Percentiles rank a stretch among this genome's conserved stretches.
These are phyloP conservation scores for Salmo trutta DNA, from an alignment of 2,797 vertebrate genomes.

Conservation along the genomic window DNA sequence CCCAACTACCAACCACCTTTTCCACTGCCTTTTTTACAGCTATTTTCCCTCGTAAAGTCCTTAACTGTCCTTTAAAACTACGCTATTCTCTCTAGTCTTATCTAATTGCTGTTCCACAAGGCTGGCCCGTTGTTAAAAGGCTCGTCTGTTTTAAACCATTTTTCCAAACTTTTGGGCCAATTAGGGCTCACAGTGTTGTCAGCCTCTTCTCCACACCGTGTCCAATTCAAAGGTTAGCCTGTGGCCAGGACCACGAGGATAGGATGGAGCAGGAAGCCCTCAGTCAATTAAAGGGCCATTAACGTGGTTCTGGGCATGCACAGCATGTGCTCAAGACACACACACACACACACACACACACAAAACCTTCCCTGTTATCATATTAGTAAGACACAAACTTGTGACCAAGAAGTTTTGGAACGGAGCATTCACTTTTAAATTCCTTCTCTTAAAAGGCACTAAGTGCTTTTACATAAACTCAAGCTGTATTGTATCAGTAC, in stretches of 20 bases:
- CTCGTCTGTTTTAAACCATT: background rate
- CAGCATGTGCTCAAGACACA: background rate
- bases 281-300: conserved; percentile 33
- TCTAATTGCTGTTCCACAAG: too few species aligned
- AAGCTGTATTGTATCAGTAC: background rate
- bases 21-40: too few species aligned
- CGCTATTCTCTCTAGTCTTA: background rate
- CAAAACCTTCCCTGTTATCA: conserved; percentile 26
- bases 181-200: too few species aligned
- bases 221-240: conserved; percentile 38
- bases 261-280: conserved; percentile 18
- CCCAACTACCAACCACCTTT: background rate
- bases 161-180: too few species aligned
- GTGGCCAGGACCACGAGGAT: conserved; percentile 9
- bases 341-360: background rate
- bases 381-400: conserved; percentile 13
- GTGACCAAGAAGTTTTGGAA: conserved; percentile 24
- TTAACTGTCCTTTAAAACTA: too few species aligned
- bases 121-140: background rate
- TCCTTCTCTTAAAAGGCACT: conserved; percentile 29
- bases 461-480: background rate
- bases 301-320: conserved; percentile 23
- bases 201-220: background rate
- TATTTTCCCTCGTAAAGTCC: background rate
- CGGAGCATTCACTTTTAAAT: conserved; percentile 7